Evolutionary conservation across 2,888 invertebrate species (phyloP).

Genomic region (Drosophila yooni): DNA sequence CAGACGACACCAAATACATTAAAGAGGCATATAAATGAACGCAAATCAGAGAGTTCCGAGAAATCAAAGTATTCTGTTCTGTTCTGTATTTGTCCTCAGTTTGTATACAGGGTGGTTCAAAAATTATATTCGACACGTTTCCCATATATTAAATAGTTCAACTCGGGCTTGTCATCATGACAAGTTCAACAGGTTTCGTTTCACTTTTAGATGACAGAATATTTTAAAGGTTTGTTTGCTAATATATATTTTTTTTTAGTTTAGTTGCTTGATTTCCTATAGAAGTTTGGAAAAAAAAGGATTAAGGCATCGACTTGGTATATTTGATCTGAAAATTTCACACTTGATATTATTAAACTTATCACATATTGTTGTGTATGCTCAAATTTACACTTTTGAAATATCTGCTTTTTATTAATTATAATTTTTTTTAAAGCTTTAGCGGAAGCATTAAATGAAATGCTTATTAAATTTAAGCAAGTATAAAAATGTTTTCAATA

Average conservation of each 20-base stretch:
- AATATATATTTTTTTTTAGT: not conserved
- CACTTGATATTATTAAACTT: not conserved
- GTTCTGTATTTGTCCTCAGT: conserved; percentile 5
- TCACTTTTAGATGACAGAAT: not conserved
- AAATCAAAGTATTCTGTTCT: conserved; percentile 25
- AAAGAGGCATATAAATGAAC: conserved; percentile 47
- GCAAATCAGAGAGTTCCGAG: conserved; percentile 25
- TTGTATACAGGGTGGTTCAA: conserved; percentile 39
- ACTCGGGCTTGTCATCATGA: not conserved
- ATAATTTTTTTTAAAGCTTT: not conserved
- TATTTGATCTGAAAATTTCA: not conserved
- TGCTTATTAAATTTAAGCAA: conserved; percentile 37
- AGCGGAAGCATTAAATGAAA: conserved; percentile 39
- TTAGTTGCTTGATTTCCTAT: not conserved
- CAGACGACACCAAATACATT: conserved; percentile 62
- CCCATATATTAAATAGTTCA: not conserved
- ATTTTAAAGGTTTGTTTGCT: not conserved
- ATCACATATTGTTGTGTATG: not conserved
- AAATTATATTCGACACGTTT: not conserved
- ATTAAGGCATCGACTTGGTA: not conserved
- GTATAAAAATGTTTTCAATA: conserved; percentile 12
- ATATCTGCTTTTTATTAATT: not conserved
- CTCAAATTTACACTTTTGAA: not conserved
- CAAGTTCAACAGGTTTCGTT: conserved; percentile 1
- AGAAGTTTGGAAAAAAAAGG: not conserved